Base-by-base conservation (phyloP, 2,113 vertebrate species). In the Hippocampus abdominalis region DNA sequence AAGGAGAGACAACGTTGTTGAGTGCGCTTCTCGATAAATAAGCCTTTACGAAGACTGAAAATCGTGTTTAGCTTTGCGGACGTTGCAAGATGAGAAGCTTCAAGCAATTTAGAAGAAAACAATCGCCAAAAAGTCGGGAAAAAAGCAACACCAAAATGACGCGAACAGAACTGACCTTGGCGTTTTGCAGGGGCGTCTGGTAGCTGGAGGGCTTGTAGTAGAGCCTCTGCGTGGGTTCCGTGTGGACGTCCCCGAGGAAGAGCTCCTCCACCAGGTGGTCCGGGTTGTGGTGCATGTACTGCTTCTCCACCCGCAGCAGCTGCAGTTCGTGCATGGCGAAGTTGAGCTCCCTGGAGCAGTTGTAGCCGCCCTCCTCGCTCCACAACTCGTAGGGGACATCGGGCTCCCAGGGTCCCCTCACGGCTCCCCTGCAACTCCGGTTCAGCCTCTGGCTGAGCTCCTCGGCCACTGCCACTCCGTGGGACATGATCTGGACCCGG, bases 261-360 rank as follows among this genome's bases (percentile, higher is more conserved):
- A 99, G 92, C 88, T 98, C 96, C 86, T 98, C 96, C 66, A 99
- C 94, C 51, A 96, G 86, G 76, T 95, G 94, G 69, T 98, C 97
- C 72, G 93, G 87, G 86, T 94, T 94, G 82, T 95, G 94, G 51
- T 96, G 95, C 67, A 94, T 85, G 79, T 98, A 94, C 79, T 96
- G 96, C 87, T 95, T 98, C 90, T 98, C 97, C 51, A 96, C 92
- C 0, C 97, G 90, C 76, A 99, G 93, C 76, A 99, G 93, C 85
- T 98, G 96, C 71, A 99, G 93, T 77, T 99, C 97, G 0, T 98
- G 96, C 95, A 99, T 97, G 88, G 95, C 93, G 51, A 98, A 96
- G 90, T 95, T 96, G 69, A 98, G 89, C 15, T 93, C 95, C 66
- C 86, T 88, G 63, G 94, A 93, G 82, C 95, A 97, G 85, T 96